Evolutionary conservation across 2,797 vertebrate species (phyloP).

Genomic region (Pantherophis alleghaniensis): DNA sequence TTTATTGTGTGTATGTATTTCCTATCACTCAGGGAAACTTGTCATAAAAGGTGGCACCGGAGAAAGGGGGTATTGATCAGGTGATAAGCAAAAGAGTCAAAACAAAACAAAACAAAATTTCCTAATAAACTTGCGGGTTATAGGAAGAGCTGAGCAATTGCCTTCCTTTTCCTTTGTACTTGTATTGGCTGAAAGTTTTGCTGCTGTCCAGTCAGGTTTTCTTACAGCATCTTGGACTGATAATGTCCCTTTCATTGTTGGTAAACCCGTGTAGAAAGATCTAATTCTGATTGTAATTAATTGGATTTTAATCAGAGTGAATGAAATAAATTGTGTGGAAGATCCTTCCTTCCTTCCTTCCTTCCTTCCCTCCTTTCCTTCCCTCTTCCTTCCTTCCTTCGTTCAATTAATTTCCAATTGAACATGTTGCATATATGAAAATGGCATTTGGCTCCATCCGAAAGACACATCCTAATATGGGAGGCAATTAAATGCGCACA

Average conservation of each 20-base stretch:
- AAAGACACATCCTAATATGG: constrained; percentile 69
- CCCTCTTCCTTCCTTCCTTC: no score
- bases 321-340: constrained; percentile 55
- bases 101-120: constrained; percentile 42
- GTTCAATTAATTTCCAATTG: constrained; percentile 62
- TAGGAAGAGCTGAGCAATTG: constrained; percentile 19
- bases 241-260: constrained; percentile 41
- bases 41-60: constrained; percentile 48
- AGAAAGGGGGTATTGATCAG: constrained; percentile 55
- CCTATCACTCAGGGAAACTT: constrained; percentile 47
- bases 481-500: constrained; percentile 65
- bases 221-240: constrained; percentile 49
- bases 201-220: constrained; percentile 34
- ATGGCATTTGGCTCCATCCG: constrained; percentile 64
- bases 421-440: constrained; percentile 60
- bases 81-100: constrained; percentile 53
- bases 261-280: constrained; percentile 49
- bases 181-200: constrained; percentile 50
- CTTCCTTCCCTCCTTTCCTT: no score
- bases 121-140: constrained; percentile 52
- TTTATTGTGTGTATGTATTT: constrained; percentile 58
- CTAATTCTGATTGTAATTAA: constrained; percentile 67
- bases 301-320: constrained; percentile 61
- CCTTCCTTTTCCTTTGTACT: constrained; percentile 42
- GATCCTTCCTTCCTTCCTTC: no score